phyloP scores from a whole-genome alignment of 1,140 invertebrate species.

The Drosophila equinoxialis region DNA sequence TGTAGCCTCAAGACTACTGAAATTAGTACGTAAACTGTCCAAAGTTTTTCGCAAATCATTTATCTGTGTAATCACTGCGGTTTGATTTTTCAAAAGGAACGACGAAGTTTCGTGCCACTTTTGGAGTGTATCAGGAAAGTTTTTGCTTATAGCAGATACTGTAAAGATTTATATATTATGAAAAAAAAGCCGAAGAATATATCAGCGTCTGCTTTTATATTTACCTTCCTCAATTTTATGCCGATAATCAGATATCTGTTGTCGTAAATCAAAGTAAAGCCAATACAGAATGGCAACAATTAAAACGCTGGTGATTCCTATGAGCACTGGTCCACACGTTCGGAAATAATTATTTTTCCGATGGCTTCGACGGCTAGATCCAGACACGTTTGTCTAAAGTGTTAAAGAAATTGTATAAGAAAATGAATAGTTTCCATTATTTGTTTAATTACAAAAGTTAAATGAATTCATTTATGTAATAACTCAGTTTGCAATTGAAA shows the following conservation, averaged over 20 bases:
- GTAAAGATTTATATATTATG: conserved; percentile 24
- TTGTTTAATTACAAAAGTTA: too few relatives aligned
- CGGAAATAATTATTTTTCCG: conserved; percentile 64
- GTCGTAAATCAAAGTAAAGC: conserved; percentile 80
- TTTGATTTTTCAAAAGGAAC: conserved; percentile 86
- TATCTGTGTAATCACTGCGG: conserved; percentile 63
- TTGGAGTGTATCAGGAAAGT: conserved; percentile 86
- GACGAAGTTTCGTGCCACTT: conserved; percentile 86
- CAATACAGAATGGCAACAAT: conserved; percentile 73
- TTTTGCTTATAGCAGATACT: conserved; percentile 86
- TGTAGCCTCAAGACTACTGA: conserved; percentile 52
- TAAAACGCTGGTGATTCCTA: conserved; percentile 63
- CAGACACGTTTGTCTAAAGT: conserved; percentile 58
- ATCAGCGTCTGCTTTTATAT: neutral
- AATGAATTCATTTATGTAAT: too few relatives aligned
- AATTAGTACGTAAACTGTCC: conserved; percentile 59
- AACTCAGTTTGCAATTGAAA: neutral
- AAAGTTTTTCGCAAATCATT: conserved; percentile 60
- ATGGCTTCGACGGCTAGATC: conserved; percentile 59
- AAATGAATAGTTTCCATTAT: too few relatives aligned
- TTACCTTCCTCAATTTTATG: conserved; percentile 81
- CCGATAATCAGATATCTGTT: conserved; percentile 74
- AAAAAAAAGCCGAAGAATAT: conserved; percentile 13
- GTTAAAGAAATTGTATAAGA: neutral
- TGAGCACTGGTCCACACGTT: conserved; percentile 66